phyloP scores from a whole-genome alignment of 2,888 invertebrate species.

The Euplexia lucipara region DNA sequence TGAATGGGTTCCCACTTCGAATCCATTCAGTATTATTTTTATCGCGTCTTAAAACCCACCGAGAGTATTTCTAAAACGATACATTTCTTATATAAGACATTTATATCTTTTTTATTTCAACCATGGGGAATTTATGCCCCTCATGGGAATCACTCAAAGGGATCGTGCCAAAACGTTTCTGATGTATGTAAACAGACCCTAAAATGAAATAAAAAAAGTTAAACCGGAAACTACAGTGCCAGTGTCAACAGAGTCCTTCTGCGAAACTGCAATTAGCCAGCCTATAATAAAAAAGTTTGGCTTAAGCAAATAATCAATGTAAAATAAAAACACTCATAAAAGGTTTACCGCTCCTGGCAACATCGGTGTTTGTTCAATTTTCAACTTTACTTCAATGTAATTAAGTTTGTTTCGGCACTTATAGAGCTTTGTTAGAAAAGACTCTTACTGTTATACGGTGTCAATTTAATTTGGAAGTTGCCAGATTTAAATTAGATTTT shows the following conservation, averaged over 20 bases:
- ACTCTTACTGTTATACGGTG: conserved; percentile 28
- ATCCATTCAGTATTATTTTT: conserved; percentile 63
- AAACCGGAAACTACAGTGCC: conserved; percentile 80
- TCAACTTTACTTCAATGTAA: conserved; percentile 31
- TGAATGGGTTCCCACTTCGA: conserved; percentile 46
- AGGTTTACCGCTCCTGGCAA: conserved; percentile 48
- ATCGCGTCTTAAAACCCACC: conserved; percentile 56
- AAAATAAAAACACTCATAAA: conserved; percentile 58
- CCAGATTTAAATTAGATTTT: conserved; percentile 23
- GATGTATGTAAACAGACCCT: conserved; percentile 73
- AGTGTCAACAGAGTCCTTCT: conserved; percentile 84
- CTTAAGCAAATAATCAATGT: conserved; percentile 59
- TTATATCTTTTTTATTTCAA: conserved; percentile 65
- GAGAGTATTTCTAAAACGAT: conserved; percentile 57
- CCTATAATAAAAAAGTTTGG: conserved; percentile 60
- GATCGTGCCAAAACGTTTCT: conserved; percentile 76
- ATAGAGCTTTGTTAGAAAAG: conserved; percentile 17
- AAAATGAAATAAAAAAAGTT: conserved; percentile 69
- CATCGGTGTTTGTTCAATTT: conserved; percentile 34
- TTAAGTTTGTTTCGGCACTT: conserved; percentile 34
- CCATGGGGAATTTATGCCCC: conserved; percentile 72
- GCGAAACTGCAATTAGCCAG: conserved; percentile 81
- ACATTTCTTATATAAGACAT: conserved; percentile 56
- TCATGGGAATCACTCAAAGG: conserved; percentile 70
- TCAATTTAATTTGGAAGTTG: conserved; percentile 45